phyloP scores from a whole-genome alignment of 2,797 vertebrate species.

The Trachurus trachurus region DNA sequence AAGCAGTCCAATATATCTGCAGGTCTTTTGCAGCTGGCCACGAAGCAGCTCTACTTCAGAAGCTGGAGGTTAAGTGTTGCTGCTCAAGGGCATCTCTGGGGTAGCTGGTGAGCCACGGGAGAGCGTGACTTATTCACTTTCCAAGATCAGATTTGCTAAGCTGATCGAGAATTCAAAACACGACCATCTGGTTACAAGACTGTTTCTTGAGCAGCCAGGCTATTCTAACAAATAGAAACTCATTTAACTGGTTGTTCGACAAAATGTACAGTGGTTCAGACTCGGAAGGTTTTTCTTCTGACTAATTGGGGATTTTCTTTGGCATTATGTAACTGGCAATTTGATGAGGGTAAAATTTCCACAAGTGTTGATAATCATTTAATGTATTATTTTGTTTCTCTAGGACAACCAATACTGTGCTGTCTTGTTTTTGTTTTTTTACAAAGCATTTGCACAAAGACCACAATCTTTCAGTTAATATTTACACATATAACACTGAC shows the following conservation, averaged over 20 bases:
- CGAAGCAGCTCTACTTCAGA: conserved; percentile 44
- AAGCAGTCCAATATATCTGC: conserved; percentile 36
- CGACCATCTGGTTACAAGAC: conserved; percentile 14
- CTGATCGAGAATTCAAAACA: conserved; percentile 50
- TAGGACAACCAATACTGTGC: neutral
- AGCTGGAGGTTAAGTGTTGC: conserved; percentile 56
- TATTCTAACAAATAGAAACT: conserved; percentile 10
- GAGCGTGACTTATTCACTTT: conserved; percentile 36
- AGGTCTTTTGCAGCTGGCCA: conserved; percentile 30
- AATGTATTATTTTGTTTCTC: neutral
- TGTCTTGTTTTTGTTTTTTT: neutral
- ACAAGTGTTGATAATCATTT: neutral
- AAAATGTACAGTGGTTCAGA: neutral
- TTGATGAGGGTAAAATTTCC: neutral
- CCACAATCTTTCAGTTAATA: neutral
- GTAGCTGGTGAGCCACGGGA: conserved; percentile 18
- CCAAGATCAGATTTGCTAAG: conserved; percentile 45
- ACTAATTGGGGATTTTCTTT: neutral
- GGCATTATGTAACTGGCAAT: neutral
- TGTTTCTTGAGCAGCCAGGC: neutral
- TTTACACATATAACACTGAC: neutral
- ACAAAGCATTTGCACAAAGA: neutral
- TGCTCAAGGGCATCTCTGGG: conserved; percentile 58
- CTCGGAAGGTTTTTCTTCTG: neutral
- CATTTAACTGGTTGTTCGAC: neutral